Evolutionary conservation across 2,888 invertebrate species (phyloP).

Genomic region (Andrena chrysosceles): DNA sequence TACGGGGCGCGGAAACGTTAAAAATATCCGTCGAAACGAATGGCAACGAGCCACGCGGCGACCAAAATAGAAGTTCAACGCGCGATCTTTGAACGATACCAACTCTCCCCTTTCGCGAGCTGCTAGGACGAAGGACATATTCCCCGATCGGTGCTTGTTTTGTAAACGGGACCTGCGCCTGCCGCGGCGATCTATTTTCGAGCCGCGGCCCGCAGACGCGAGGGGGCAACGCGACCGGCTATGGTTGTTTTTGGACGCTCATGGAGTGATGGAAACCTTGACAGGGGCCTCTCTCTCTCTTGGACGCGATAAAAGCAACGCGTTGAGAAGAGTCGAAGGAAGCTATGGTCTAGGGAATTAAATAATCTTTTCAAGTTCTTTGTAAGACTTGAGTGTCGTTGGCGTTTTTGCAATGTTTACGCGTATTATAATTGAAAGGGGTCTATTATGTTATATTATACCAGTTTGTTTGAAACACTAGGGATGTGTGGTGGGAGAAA

Average conservation of each 20-base stretch:
- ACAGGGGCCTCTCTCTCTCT: neutral
- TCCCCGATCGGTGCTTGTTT: conserved; percentile 19
- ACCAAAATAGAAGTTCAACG: conserved; percentile 65
- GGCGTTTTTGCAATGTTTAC: no score
- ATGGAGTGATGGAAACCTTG: conserved; percentile 30
- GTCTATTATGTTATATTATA: no score
- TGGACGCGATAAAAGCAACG: neutral
- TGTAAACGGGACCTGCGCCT: conserved; percentile 3
- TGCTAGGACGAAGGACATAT: conserved; percentile 48
- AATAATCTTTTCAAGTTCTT: no score
- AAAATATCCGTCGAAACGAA: conserved; percentile 68
- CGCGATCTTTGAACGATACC: conserved; percentile 45
- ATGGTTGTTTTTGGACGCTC: conserved; percentile 5
- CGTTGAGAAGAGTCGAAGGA: neutral
- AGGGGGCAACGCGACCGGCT: neutral
- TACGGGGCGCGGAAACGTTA: conserved; percentile 50
- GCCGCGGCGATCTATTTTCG: conserved; percentile 33
- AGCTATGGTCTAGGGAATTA: no score
- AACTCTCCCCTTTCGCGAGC: conserved; percentile 17
- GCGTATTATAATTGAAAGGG: no score
- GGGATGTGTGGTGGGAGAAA: no score
- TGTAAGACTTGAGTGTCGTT: no score
- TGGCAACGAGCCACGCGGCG: conserved; percentile 39
- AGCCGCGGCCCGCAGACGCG: neutral
- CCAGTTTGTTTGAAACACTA: no score